These are phyloP conservation scores for Loxodonta africana DNA, from an alignment of 2,113 vertebrate species.

Conservation along the genomic window DNA sequence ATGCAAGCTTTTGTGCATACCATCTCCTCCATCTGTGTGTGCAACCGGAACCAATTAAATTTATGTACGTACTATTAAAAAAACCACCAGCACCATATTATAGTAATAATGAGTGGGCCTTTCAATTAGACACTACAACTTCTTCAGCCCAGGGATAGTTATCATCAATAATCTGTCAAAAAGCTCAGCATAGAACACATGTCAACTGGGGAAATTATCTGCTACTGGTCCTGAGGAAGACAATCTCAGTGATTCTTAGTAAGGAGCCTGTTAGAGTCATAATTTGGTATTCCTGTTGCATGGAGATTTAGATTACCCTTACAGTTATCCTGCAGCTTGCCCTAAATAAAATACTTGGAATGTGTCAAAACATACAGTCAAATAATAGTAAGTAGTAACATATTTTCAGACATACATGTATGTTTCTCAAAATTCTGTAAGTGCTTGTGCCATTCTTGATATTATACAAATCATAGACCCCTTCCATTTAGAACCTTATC, in stretches of 20 bases:
- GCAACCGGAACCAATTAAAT: conserved; percentile 8
- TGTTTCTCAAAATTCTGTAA: background rate
- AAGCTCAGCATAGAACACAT: background rate
- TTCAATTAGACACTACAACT: background rate
- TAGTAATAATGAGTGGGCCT: background rate
- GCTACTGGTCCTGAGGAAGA: background rate
- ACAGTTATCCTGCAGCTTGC: background rate
- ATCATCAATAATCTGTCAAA: background rate
- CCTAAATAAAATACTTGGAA: background rate
- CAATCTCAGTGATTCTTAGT: background rate
- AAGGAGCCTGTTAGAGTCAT: background rate
- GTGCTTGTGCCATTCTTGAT: background rate
- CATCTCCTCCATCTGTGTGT: background rate
- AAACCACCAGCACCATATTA: background rate
- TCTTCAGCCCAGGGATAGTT: background rate
- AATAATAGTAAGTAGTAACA: background rate
- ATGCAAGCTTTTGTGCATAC: background rate
- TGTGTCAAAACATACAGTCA: background rate
- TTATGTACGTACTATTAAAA: conserved; percentile 14
- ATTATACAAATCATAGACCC: background rate
- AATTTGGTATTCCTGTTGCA: background rate
- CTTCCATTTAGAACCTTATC: background rate
- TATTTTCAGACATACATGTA: background rate
- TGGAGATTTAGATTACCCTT: background rate
- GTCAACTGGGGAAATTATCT: background rate